phyloP scores from a whole-genome alignment of 2,888 invertebrate species.

The Thyatira batis region DNA sequence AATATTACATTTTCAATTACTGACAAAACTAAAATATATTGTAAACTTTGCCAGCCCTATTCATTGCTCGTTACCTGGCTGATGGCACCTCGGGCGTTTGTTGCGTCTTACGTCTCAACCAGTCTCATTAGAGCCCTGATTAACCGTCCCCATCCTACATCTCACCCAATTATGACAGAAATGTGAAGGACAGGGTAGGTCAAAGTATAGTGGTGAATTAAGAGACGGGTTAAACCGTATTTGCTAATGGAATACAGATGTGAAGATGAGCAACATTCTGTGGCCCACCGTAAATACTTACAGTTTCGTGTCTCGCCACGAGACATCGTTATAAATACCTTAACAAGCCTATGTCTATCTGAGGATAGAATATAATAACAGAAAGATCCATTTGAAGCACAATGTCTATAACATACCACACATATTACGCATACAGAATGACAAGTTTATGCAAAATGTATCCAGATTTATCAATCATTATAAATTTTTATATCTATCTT shows the following conservation, averaged over 20 bases:
- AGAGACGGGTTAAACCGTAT: constrained; percentile 65
- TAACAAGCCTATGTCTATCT: constrained; percentile 16
- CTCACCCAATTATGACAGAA: constrained; percentile 46
- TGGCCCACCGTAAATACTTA: constrained; percentile 57
- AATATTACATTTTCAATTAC: too few relatives aligned
- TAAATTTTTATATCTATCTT: too few relatives aligned
- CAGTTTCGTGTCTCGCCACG: constrained; percentile 34
- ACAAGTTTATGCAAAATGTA: too few relatives aligned
- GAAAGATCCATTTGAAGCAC: too few relatives aligned
- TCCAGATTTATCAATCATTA: too few relatives aligned
- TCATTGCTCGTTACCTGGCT: constrained; percentile 60
- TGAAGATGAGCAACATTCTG: constrained; percentile 70
- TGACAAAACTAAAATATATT: constrained; percentile 5
- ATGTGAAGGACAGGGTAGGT: constrained; percentile 33
- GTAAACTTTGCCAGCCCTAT: constrained; percentile 13
- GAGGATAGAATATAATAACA: too few relatives aligned
- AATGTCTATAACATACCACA: too few relatives aligned
- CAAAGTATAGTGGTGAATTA: constrained; percentile 48
- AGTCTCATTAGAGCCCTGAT: constrained; percentile 63
- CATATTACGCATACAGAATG: too few relatives aligned
- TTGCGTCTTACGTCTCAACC: constrained; percentile 68
- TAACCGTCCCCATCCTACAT: constrained; percentile 55
- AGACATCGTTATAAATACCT: constrained; percentile 9
- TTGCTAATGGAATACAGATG: constrained; percentile 80
- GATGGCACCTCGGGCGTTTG: constrained; percentile 75